Evolutionary conservation across 1,140 invertebrate genomes (phyloP), one percentile per base, ranked within the genome.

Genomic region (Trinorchestia longiramus): DNA sequence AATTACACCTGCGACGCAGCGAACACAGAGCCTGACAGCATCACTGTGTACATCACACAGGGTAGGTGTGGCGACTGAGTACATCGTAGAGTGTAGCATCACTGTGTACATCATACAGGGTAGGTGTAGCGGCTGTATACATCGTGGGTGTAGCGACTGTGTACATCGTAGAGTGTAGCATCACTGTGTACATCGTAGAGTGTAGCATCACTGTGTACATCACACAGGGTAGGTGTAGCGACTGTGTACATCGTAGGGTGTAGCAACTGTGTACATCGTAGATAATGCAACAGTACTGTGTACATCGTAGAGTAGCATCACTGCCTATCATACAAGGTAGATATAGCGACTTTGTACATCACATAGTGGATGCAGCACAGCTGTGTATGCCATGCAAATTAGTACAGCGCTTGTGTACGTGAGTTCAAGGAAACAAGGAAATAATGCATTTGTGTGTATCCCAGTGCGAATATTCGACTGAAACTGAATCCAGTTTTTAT

Each of bases 1-100:
- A 99, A 99, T 98, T 99, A 99, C 97, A 99, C 99, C 95, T 99
- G 99, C 97, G 99, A 99, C 91, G 99, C 99, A 3, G 98, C 99
- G 97, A 99, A 99, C 97, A 98, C 99, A 43, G 99, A 99, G 0
- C 98, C 99, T 0, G 99, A 99, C 0, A 98, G 98, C 95, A 98
- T 99, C 95, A 99, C 98, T 91, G 99, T 99, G 97, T 99, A 98
- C 97, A 99, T 97, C n/a, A 97, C 96, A 41, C 95, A 96, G 95
- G 96, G 96, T 97, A 57, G 88, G 96, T 87, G 42, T 45, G n/a
- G 87, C 6, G 43, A 43, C 40, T 87, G 40, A 11, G 44, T 6
- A 15, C 92, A 11, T 99, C 97, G 98, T 99, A 43, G 99, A 99
- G 0, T 99, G 99, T 0, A 98, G 98, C 95, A 98, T 99, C 96